Conservation (phyloP, 2,888 invertebrate genomes). For the Dryobotodes eremita region DNA sequence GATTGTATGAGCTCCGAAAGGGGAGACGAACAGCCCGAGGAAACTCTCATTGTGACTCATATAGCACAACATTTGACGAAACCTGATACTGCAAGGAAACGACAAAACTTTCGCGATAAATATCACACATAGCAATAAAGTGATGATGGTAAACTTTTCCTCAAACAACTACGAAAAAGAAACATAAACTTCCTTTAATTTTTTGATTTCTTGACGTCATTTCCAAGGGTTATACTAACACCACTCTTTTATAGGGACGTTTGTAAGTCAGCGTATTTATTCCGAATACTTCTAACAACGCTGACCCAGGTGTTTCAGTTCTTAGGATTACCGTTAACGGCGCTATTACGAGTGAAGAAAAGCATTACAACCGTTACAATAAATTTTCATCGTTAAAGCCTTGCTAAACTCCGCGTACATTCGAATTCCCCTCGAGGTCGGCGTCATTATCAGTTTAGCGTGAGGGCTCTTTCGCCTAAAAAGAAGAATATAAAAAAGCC, state of each 20-base stretch:
- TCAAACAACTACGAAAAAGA: constrained; percentile 33
- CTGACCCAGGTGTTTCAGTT: constrained; percentile 82
- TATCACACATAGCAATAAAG: constrained; percentile 51
- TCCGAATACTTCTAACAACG: constrained; percentile 46
- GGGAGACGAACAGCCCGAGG: constrained; percentile 67
- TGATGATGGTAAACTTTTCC: constrained; percentile 22
- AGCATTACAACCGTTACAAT: constrained; percentile 84
- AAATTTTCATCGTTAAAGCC: constrained; percentile 86
- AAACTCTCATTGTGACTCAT: constrained; percentile 61
- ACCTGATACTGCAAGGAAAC: constrained; percentile 49
- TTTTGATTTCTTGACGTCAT: constrained; percentile 37
- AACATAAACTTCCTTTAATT: constrained; percentile 7
- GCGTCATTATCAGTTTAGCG: constrained; percentile 89
- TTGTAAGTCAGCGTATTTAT: constrained; percentile 62
- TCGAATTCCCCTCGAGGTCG: constrained; percentile 75
- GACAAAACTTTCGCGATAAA: constrained; percentile 61
- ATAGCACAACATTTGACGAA: constrained; percentile 63
- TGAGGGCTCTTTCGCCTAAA: constrained; percentile 82
- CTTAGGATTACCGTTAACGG: constrained; percentile 83
- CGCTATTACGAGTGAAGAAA: constrained; percentile 83
- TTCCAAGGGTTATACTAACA: constrained; percentile 24
- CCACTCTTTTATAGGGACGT: constrained; percentile 27
- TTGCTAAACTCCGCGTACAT: constrained; percentile 77
- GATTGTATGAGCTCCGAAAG: constrained; percentile 76
- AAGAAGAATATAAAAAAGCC: constrained; percentile 81